Evolutionary conservation across 2,888 invertebrate species (phyloP), one percentile per base, ranked within the genome.

Genomic region (Phortica magna): DNA sequence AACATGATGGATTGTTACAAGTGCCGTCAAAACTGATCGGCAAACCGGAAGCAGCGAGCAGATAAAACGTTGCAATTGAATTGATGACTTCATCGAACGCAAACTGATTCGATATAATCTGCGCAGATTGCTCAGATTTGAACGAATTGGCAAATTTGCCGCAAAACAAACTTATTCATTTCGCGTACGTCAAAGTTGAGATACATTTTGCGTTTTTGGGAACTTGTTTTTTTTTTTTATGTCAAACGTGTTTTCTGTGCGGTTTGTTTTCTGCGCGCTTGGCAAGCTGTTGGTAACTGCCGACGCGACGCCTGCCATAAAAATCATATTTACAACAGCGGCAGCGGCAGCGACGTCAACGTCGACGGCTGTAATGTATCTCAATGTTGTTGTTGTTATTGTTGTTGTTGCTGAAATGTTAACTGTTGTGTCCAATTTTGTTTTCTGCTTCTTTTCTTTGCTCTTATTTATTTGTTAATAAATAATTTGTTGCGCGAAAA

Each of bases 271-370:
- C 67, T 71, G 3, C 48, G 9, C 48, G 2, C 31, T 31, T 31
- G 5, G 31, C 81, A 76, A 78, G 82, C 85, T 84, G 85, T 87
- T 87, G 87, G 76, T 83, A 85, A 87, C 84, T 79, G 84, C 48
- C 48, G 14, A 48, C 6, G 43, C 85, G 81, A 83, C 74, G 74
- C 78, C 77, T 48, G 83, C 88, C 85, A 88, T 85, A 88, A 88
- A 85, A 88, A 84, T 88, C 83, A 85, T 88, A 84, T 85, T 85
- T 85, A 85, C 85, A 86, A 83, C 85, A 79, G 78, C 83, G 84
- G 83, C 88, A 84, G 87, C 88, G 81, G 76, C 80, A 78, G 77
- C 61, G 41, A 14, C 57, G 31, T 17, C 43, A 57, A 41, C 64
- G 68, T 70, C 74, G 31, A 31, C 48, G 14, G 48, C 48, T 48